Evolutionary conservation across 2,888 invertebrate species (phyloP), one percentile per base, ranked within the genome.

Genomic region (Aphodius granarius): DNA sequence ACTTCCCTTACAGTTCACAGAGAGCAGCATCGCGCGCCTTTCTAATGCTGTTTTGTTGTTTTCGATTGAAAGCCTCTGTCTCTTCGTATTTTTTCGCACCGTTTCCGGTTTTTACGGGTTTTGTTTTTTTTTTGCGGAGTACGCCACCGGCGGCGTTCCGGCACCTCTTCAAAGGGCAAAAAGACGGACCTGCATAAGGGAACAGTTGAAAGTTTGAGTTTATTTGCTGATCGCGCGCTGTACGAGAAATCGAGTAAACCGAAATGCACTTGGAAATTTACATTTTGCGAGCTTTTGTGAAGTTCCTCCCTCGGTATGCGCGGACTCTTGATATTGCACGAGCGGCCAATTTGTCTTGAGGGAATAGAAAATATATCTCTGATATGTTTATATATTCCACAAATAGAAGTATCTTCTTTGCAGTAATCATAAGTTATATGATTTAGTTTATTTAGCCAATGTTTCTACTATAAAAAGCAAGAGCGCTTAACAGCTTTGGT

Each of bases 21-120:
- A n/a, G n/a, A n/a, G n/a, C 43, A 43, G 43, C 43, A n/a, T n/a
- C n/a, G n/a, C n/a, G n/a, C 43, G 43, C 43, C 43, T 43, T 43
- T 43, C 68, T 68, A 68, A 68, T 68, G 68, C 68, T 68, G 22
- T 68, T 68, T 68, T 22, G 68, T 68, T 68, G 68, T 68, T 68
- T 68, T 20, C 68, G 21, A 68, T 68, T 21, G 68, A 22, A 68
- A 68, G 68, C n/a, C 20, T 20, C 68, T 68, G 68, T 68, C 68
- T 68, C 43, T 43, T 13, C 9, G 43, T 43, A 43, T 43, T 43
- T 43, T 43, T 43, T 43, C 13, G 13, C 43, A 43, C 43, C 43
- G 43, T 1, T 43, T 43, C 43, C 43, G 43, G 43, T 43, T 43
- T 43, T 43, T 43, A 43, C 43, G 9, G 43, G 6, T 43, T 0